Evolutionary conservation across 2,797 vertebrate species (phyloP), one percentile per base, ranked within the genome.

Genomic region (Vultur gryphus): DNA sequence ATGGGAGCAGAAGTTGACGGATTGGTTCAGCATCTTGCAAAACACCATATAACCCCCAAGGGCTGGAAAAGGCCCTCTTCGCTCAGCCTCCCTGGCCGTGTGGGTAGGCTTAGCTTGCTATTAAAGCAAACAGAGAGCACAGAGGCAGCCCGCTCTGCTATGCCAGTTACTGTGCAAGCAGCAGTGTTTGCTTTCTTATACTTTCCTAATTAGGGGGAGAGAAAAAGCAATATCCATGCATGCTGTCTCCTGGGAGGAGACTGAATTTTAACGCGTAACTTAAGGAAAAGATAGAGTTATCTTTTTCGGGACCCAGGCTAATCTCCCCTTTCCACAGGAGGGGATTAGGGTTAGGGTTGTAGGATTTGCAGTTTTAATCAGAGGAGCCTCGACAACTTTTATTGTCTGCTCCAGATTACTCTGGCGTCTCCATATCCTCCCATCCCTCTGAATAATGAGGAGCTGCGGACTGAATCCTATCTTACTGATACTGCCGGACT

Each of bases 311-410:
- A 85, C 69, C 79, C 29, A 59, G 37, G 78, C 80, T 97, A 90
- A 97, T 97, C 93, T 97, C 33, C 67, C 49, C 14, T 95, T 96
- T 94, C 84, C 83, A 93, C 83, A 28, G 65, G 16, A 61, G 44
- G 58, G 65, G 90, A 96, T 97, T 97, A 97, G 86, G 84, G 43
- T 83, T 77, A 92, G 87, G 72, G 80, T 44, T 89, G 66, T 64
- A 66, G 84, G 92, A 92, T 97, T 95, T 97, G 85, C 57, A 41
- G 79, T 70, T 96, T 97, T 97, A 96, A 97, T 97, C 96, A 93
- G 93, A 87, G 65, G 23, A 84, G 65, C 51, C 37, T 54, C 33
- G 48, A 85, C 49, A 93, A 93, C 39, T 90, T 97, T 85, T 70
- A 84, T 90, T 76, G 71, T 39, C n/a, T 81, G 80, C 66, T 96